Evolutionary conservation across 2,113 vertebrate genomes (phyloP), one percentile per base, ranked within the genome.

Genomic region (Ptyas mucosa): DNA sequence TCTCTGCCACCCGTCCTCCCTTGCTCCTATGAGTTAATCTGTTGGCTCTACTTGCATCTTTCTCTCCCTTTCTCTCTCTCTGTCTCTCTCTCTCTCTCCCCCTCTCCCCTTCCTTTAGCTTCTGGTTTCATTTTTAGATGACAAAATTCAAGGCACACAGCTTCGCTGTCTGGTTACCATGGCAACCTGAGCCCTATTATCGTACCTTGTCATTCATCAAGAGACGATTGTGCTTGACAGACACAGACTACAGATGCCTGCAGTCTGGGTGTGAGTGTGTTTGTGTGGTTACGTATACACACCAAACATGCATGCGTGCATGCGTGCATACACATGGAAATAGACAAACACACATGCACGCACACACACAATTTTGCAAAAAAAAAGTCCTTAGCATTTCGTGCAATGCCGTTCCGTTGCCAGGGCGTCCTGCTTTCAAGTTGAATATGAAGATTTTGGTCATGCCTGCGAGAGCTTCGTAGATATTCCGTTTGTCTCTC

Each of bases 181-280:
- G 98, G 98, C 88, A 98, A 99, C 99, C 97, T 97, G 97, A 98
- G 98, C 98, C 92, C 98, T 98, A 99, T 99, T 99, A 99, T 99
- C 98, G 97, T 98, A 99, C 98, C 98, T 99, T 99, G 98, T 99
- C 98, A 99, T 99, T 99, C 99, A 99, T 99, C 98, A 99, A 98
- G 98, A 99, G 99, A 98, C 98, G 98, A 98, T 98, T 98, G 98
- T 97, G 98, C 98, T 98, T 98, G 98, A 98, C 97, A 97, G 98
- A 98, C 98, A 96, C 96, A 97, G 97, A 98, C 97, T 97, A 96
- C 97, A 91, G 98, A 98, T 97, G 97, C 97, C 97, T 98, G 97
- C 97, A 98, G 97, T 97, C 97, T 97, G 97, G 97, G 93, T 21
- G 64, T 34, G 64, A 34, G 64, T 43, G 75, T 43, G 34, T 43